A percentile compares a stretch with the other conserved stretches of the same genome.
These are phyloP conservation scores for Nematostella vectensis DNA, from an alignment of 92 coral and sea anemone species.

Conservation along the genomic window DNA sequence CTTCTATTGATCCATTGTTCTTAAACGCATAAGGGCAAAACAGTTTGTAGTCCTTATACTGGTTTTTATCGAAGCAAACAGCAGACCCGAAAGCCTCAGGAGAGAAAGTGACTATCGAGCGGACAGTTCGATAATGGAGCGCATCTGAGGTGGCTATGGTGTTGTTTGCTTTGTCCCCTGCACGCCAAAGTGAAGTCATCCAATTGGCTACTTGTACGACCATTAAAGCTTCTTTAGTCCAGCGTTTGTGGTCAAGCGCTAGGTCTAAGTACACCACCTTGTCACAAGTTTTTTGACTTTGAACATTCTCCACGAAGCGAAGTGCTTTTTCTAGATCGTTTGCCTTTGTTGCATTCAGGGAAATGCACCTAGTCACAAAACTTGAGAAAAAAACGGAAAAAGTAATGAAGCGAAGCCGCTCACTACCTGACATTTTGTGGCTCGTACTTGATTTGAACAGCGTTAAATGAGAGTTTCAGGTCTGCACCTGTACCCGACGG, in stretches of 20 bases:
- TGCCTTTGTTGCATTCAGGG: background rate
- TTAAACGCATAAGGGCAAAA: conserved; percentile 90
- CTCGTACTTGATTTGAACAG: too few species aligned
- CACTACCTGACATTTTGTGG: too few species aligned
- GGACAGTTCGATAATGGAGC: conserved; percentile 33
- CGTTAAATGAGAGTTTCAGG: too few species aligned
- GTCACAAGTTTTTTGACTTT: conserved; percentile 9
- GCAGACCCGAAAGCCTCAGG: conserved; percentile 66
- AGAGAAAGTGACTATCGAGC: conserved; percentile 50
- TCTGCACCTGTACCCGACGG: too few species aligned
- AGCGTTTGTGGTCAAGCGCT: conserved; percentile 33
- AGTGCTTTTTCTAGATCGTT: conserved; percentile 19
- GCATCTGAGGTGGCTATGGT: conserved; percentile 41
- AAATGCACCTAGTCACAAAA: too few species aligned
- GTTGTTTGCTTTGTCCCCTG: conserved; percentile 10
- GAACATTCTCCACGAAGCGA: conserved; percentile 12
- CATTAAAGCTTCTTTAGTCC: conserved; percentile 52
- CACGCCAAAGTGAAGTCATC: conserved; percentile 66
- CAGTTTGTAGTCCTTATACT: conserved; percentile 41
- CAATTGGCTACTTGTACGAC: conserved; percentile 57
- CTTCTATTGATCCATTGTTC: conserved; percentile 31
- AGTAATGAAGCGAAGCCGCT: too few species aligned
- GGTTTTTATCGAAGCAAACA: conserved; percentile 58
- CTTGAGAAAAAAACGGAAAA: too few species aligned
- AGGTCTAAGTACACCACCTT: conserved; percentile 24